These are phyloP conservation scores for Steinernema khuongi DNA, from an alignment of 1,140 invertebrate genomes.

Conservation along the genomic window DNA sequence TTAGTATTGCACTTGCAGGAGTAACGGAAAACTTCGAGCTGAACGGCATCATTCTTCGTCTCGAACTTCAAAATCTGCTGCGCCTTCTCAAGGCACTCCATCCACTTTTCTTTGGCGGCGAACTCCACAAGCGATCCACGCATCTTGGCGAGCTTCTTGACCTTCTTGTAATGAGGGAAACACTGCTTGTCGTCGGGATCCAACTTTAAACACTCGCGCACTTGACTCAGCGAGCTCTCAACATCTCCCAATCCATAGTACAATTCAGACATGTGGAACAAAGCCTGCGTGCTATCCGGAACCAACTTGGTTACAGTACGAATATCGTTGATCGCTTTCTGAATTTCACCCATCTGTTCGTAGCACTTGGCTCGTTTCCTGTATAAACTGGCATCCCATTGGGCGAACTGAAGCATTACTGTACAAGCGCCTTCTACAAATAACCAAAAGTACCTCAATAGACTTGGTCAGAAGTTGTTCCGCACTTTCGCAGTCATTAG, in stretches of 20 bases:
- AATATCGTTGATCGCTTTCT: constrained; percentile 83
- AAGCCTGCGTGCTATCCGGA: constrained; percentile 83
- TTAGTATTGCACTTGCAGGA: constrained; percentile 61
- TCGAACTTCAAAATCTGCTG: constrained; percentile 70
- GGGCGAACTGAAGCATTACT: constrained; percentile 64
- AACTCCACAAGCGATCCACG: constrained; percentile 70
- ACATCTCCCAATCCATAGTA: constrained; percentile 85
- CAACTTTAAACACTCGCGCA: constrained; percentile 91
- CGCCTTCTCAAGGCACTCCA: constrained; percentile 72
- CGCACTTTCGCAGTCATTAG: constrained; percentile 69
- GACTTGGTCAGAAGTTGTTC: constrained; percentile 69
- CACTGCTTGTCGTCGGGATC: constrained; percentile 96
- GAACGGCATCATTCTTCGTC: constrained; percentile 68
- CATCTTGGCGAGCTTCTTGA: constrained; percentile 88
- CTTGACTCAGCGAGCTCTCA: constrained; percentile 80
- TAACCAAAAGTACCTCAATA: constrained; percentile 67
- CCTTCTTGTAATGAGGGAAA: constrained; percentile 90
- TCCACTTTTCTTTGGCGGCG: constrained; percentile 69
- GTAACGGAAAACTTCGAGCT: constrained; percentile 68
- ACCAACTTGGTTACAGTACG: constrained; percentile 79
- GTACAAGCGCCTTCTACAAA: background rate
- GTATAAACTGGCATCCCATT: constrained; percentile 77
- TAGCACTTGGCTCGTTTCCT: constrained; percentile 80
- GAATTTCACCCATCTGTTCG: constrained; percentile 72
- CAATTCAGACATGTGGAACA: constrained; percentile 73